Evolutionary conservation across 2,113 vertebrate species (phyloP), one percentile per base, ranked within the genome.

Genomic region (Rattus rattus): DNA sequence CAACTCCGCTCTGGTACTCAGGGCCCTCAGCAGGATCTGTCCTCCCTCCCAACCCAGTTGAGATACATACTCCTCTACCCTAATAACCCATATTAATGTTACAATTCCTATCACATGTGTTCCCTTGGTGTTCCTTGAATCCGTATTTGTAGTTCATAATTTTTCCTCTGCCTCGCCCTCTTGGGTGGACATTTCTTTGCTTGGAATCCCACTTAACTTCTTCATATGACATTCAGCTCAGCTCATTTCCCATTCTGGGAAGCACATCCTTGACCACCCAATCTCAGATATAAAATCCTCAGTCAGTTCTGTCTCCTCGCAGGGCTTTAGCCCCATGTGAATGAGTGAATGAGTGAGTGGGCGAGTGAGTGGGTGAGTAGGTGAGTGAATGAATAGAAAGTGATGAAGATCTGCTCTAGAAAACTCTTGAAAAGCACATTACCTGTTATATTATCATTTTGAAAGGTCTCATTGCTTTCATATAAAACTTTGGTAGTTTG

Each of bases 381-480:
- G 17, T 76, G 24, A 36, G 16, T 36, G 79, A 94, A 86, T 69
- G 7, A 92, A 26, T 49, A 79, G 1, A 72, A 54, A n/a, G 5
- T 43, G 61, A 6, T 24, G 88, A 39, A 49, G 59, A 96, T 87
- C 33, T 85, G 54, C 83, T 88, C 39, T 43, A 47, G 70, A 70
- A 86, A 70, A 54, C 33, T 69, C 16, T 49, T 52, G 39, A 72
- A 88, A 85, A 93, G 33, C 75, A 16, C 5, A 94, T 88, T 77
- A 10, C 69, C 30, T 72, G 88, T 91, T 91, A 80, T 83, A 52
- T 76, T 87, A 49, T 52, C 80, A 52, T 94, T 91, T 88, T 65
- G 76, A 63, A 92, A 69, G 84, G 70, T 28, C 0, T 95, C 39
- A 69, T 85, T 95, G 75, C 85, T 95, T 61, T 89, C 24, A 20